phyloP scores from a whole-genome alignment of 2,888 invertebrate genomes.

The Himalopsyche tibetana region DNA sequence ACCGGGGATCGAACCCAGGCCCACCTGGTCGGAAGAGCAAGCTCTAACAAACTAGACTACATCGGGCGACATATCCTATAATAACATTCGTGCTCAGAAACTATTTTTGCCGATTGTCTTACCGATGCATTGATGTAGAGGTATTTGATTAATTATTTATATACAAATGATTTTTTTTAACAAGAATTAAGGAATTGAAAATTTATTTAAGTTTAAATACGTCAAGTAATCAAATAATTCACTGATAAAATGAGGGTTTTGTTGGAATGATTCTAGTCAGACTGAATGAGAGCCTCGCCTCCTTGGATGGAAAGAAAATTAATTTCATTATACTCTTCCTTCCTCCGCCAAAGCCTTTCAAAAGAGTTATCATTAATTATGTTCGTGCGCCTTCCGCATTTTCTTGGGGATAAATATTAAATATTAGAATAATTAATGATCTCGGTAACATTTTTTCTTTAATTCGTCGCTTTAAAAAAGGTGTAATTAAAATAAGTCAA shows the following conservation, averaged over 20 bases:
- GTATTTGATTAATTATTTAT: no score
- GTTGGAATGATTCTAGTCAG: neutral
- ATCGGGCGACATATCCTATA: no score
- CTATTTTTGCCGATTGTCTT: no score
- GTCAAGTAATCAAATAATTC: neutral
- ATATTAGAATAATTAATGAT: constrained; percentile 22
- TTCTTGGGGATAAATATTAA: neutral
- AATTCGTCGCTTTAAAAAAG: neutral
- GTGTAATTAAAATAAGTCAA: neutral
- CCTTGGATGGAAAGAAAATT: neutral
- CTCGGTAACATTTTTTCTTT: neutral
- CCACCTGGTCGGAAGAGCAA: no score
- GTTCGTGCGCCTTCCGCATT: neutral
- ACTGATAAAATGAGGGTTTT: neutral
- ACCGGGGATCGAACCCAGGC: no score
- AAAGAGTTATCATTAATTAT: constrained; percentile 31
- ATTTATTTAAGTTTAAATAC: neutral
- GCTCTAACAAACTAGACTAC: no score
- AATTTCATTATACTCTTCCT: constrained; percentile 16
- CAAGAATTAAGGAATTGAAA: no score
- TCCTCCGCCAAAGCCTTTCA: neutral
- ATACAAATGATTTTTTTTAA: no score
- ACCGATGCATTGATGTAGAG: no score
- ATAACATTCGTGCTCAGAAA: no score
- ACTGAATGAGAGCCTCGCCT: neutral